Base-by-base conservation (phyloP, 2,888 invertebrate genomes). In the Dolomedes plantarius region DNA sequence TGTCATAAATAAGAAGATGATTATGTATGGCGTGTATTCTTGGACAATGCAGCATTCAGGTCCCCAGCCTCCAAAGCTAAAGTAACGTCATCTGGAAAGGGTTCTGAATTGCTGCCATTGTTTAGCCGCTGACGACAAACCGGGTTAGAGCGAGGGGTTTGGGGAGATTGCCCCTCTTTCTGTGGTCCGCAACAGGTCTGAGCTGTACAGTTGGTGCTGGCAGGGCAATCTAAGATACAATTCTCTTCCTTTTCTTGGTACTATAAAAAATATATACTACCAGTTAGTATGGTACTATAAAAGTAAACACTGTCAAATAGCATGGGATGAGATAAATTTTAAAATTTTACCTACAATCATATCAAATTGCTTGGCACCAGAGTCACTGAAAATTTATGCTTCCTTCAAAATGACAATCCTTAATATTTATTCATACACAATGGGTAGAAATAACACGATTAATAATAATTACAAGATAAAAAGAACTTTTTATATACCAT, bases 131-230 rank as follows among this genome's bases (percentile, higher is more conserved):
- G 81, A 19, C 83, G 29, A 28, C 81, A 87, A 0, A 74, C 68
- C 0, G 81, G 74, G 27, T 81, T 65, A 11, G 86, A 62, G 2
- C 81, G 69, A 6, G 85, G 78, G 9, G 87, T 85, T 28, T 86
- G 86, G 7, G 88, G 88, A 0, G 86, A 86, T 36, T 88, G 86
- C 3, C 87, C 87, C 46, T 87, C 87, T 23, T 85, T 87, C 23
- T 88, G 88, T 2, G 82, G 81, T 19, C 88, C 88, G 72, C 88
- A 88, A 56, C 88, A 88, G 11, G 88, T 88, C 29, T 88, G 88
- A 11, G 88, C 88, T 23, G 74, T 75, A 23, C 88, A 88, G 27
- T 86, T 88, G n/a, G 81, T 88, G 41, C 83, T 88, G n/a, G 81
- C 73, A 31, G 88, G 88, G 56, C 88, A 88, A 36, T 88, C 88